Base-by-base conservation (phyloP, 2,888 invertebrate genomes). In the Meteorus cinctellus region DNA sequence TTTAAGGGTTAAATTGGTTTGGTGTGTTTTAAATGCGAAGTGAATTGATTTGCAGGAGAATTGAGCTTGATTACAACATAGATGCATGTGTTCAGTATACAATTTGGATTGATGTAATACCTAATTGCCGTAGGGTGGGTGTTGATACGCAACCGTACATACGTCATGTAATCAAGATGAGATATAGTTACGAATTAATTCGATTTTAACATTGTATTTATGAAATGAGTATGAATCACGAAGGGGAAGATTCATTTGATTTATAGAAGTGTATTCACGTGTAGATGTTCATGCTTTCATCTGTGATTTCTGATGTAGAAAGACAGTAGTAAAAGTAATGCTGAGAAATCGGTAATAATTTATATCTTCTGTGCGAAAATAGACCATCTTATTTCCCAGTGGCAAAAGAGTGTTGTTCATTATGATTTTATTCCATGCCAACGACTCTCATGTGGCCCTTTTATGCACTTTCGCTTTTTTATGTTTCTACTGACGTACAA, bases 351-450 rank as follows among this genome's bases (percentile, higher is more conserved):
- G 55, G n/a, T 55, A 55, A 41, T 8, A 41, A 12, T 12, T 41
- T 8, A 41, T 41, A 41, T 31, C n/a, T 62, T 31, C 16, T 29
- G 16, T 29, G 6, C 4, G n/a, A 16, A 31, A 29, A 62, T 31
- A 62, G 31, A 62, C 3, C 62, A 29, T 16, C 4, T 62, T 31
- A 62, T 62, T 29, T 31, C 31, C 14, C 31, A 14, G 31, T 29
- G 55, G 24, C 19, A 10, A 24, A 62, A 62, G 31, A 31, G 31
- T 62, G 12, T 29, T 62, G 5, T 62, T 62, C 31, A 62, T 29
- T 62, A 16, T 62, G 62, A 62, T 62, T 62, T 62, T 31, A 27
- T 62, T 29, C 31, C 62, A 62, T 27, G 62, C 31, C 29, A 62
- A 29, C 31, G 55, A 55, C 55, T 55, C 55, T 55, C 55, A 55